Evolutionary conservation across 2,113 vertebrate species (phyloP), one percentile per base, ranked within the genome.

Genomic region (Pao palembangensis): DNA sequence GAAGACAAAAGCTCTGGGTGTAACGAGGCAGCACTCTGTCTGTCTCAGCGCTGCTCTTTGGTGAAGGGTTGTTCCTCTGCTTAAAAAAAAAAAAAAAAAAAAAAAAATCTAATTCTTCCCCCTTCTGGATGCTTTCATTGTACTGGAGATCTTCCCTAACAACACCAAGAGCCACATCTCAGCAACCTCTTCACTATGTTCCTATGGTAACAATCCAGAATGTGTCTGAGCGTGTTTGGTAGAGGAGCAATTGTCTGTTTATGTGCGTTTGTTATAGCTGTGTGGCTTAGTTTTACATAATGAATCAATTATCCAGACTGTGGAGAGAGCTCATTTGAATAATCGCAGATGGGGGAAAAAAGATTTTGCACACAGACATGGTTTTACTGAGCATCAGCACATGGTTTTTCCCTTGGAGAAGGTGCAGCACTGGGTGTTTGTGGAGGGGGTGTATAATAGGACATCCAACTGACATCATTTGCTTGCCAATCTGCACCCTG

Each of bases 181-280:
- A 16, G 56, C 62, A 71, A 64, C 82, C 73, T 72, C 76, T 51
- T 69, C 61, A 66, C 69, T 49, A 60, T 18, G 85, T 87, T 88
- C 67, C 85, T 75, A 87, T 87, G 85, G 81, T 71, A 85, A 88
- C 85, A 49, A 61, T 66, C 53, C 43, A 18, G 52, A 44, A 63
- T 13, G 63, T 54, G 50, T 67, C 69, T 59, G 38, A 52, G 67
- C 58, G 64, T 19, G 46, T 80, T 54, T 58, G 69, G 55, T 67
- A 75, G 50, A 75, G 55, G 57, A 60, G 61, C 28, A 57, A 71
- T 61, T 64, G 71, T 77, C 57, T 63, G 1, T 68, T 58, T 58
- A 58, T 67, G 78, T 58, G 75, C 38, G 71, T 78, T 80, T 67
- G 67, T 80, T 79, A 62, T 47, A 23, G 51, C 8, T 0, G 61